These are phyloP conservation scores for Paradisaea rubra DNA, from an alignment of 2,113 vertebrate species.

Conservation along the genomic window DNA sequence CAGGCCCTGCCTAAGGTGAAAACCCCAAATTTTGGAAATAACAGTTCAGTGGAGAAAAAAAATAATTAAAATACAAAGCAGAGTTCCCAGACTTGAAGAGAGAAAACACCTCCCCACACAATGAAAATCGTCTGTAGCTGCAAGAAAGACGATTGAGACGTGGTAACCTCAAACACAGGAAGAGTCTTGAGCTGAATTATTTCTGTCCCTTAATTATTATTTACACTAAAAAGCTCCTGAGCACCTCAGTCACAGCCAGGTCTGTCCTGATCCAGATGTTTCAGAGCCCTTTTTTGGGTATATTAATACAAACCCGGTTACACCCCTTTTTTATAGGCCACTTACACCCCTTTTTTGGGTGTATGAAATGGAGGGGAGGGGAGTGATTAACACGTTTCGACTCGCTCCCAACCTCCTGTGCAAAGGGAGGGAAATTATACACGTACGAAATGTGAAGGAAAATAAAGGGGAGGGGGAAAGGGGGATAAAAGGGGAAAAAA, in stretches of 20 bases:
- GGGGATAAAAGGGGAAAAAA: not conserved
- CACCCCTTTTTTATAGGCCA: not conserved
- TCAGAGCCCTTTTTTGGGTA: not conserved
- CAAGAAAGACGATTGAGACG: not conserved
- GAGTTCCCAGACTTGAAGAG: not conserved
- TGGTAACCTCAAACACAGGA: rapidly evolving
- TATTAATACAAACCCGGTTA: not conserved
- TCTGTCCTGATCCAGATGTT: not conserved
- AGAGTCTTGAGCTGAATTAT: not conserved
- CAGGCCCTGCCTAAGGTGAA: not conserved
- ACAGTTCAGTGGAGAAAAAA: rapidly evolving
- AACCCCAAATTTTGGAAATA: not conserved
- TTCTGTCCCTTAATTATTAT: not conserved
- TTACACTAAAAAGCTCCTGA: not conserved
- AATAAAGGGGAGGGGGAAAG: not conserved
- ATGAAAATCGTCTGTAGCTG: not conserved
- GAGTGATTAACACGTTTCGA: not conserved
- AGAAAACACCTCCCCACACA: not conserved
- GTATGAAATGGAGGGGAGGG: not conserved
- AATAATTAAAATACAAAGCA: not conserved
- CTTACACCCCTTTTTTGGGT: not conserved
- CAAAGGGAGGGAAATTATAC: not conserved
- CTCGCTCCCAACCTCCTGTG: not conserved
- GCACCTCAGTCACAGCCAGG: not conserved
- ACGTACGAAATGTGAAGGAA: not conserved